phyloP scores from a whole-genome alignment of 2,888 invertebrate species.

The Rapana venosa region DNA sequence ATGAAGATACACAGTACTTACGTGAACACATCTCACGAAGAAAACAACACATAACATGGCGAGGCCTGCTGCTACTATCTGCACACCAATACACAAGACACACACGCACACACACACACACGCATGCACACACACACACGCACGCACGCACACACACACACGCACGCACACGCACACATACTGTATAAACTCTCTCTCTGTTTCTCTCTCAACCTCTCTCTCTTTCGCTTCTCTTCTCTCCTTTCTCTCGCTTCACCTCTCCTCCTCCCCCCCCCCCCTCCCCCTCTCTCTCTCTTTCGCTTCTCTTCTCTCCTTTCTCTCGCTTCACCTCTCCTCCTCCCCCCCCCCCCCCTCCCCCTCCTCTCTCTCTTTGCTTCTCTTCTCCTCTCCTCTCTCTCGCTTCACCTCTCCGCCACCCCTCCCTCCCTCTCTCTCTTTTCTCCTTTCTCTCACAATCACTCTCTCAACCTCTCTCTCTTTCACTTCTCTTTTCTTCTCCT shows the following conservation, averaged over 20 bases:
- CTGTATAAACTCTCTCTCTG: no score
- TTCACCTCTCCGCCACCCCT: background rate
- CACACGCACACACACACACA: background rate
- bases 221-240: background rate
- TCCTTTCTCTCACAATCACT: no score
- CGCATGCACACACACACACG: background rate
- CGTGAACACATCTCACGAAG: constrained; percentile 19
- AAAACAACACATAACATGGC: background rate
- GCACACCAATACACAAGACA: constrained; percentile 9
- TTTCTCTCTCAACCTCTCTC: no score
- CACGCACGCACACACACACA: background rate
- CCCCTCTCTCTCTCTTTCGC: background rate
- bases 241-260: background rate
- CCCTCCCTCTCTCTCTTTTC: background rate
- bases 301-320: background rate
- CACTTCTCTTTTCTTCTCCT: no score
- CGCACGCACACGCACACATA: background rate
- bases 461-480: no score
- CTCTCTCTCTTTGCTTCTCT: no score
- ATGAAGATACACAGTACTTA: background rate
- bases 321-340: background rate
- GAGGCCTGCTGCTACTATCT: constrained; percentile 17
- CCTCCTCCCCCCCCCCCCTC: background rate
- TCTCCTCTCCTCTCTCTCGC: background rate
- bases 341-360: background rate